These are phyloP conservation scores for Urocolius indicus DNA, from an alignment of 2,113 vertebrate species.

Conservation along the genomic window DNA sequence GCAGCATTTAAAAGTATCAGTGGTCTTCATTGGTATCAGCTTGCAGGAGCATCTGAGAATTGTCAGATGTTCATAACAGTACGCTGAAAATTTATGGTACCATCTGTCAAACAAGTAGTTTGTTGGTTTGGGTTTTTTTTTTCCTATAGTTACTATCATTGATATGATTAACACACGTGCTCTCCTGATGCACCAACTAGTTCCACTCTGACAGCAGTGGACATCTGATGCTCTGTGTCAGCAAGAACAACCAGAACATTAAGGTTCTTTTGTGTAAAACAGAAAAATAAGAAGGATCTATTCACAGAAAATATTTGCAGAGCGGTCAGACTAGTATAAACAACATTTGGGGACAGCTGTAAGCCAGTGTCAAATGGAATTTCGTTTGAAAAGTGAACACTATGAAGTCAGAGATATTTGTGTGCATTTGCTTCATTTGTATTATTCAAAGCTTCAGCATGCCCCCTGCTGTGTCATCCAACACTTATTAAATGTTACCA, in stretches of 20 bases:
- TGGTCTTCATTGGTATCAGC: neutral
- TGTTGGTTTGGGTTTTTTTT: neutral
- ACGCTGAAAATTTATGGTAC: neutral
- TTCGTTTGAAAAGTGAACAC: neutral
- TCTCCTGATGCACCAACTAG: neutral
- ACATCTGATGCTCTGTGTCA: neutral
- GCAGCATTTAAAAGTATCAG: neutral
- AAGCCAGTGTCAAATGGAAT: neutral
- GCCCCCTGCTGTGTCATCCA: neutral
- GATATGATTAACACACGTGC: accelerated
- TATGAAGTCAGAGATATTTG: neutral
- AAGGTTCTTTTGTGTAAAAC: neutral
- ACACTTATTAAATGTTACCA: neutral
- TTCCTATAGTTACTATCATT: accelerated
- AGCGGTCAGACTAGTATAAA: neutral
- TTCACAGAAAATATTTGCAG: neutral
- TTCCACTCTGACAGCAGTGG: neutral
- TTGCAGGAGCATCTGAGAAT: neutral
- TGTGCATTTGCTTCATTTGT: neutral
- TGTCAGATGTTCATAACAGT: neutral
- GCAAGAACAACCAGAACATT: neutral
- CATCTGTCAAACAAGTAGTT: neutral
- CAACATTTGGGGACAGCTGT: neutral
- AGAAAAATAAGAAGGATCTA: neutral
- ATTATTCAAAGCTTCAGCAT: neutral